phyloP scores from a whole-genome alignment of 2,888 invertebrate genomes.

The Salticus scenicus region DNA sequence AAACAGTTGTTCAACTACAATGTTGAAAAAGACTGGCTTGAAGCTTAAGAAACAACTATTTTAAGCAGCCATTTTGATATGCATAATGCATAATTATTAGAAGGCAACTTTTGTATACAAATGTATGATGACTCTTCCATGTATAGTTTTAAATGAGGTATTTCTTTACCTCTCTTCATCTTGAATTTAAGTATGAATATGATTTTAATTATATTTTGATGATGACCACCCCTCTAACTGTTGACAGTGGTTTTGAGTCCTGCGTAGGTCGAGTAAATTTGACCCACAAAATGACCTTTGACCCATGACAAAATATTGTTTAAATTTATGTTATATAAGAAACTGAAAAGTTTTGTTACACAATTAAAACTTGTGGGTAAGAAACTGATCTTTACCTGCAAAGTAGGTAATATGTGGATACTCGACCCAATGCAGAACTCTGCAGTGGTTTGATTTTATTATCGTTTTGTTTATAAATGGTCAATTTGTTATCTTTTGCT shows the following conservation, averaged over 20 bases:
- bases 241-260: neutral
- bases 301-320: no score
- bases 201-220: neutral
- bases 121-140: neutral
- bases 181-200: neutral
- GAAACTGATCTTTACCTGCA: no score
- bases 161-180: neutral
- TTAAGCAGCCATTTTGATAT: constrained; percentile 2
- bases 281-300: no score
- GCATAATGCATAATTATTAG: neutral
- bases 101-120: neutral
- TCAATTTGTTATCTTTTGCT: no score
- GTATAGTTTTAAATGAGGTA: constrained; percentile 2
- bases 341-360: no score
- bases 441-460: no score
- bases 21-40: neutral
- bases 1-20: neutral
- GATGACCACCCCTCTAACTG: neutral
- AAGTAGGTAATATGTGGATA: no score
- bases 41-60: neutral
- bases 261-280: no score
- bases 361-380: no score
- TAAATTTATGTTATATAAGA: no score
- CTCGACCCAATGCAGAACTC: no score
- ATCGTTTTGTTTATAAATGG: no score